phyloP scores from a whole-genome alignment of 2,113 vertebrate species.

The Sphaerodactylus townsendi region DNA sequence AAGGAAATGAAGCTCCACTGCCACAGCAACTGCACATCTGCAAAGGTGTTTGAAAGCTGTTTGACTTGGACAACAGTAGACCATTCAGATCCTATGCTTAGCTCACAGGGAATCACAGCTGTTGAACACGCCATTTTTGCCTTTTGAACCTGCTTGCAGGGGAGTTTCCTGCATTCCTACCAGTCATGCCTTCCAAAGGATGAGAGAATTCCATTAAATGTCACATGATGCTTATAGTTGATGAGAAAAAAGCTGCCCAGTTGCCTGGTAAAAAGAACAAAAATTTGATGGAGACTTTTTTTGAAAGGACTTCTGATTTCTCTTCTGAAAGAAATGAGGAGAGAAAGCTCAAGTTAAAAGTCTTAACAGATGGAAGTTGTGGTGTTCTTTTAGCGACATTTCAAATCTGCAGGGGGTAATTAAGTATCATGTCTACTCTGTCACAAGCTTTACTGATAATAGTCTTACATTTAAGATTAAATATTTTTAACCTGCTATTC shows the following conservation, averaged over 20 bases:
- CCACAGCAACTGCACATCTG: no score
- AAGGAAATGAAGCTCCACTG: no score
- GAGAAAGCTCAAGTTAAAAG: conserved; percentile 40
- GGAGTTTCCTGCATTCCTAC: no score
- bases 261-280: conserved; percentile 36
- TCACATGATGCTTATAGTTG: neutral
- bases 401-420: conserved; percentile 67
- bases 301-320: neutral
- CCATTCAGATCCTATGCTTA: no score
- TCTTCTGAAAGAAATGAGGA: conserved; percentile 43
- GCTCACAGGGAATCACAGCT: no score
- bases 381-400: conserved; percentile 50
- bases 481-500: conserved; percentile 51
- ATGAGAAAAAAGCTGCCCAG: neutral
- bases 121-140: no score
- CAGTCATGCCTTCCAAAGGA: neutral
- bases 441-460: conserved; percentile 61
- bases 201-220: neutral
- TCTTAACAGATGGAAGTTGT: conserved; percentile 55
- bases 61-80: no score
- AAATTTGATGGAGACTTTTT: conserved; percentile 35
- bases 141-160: no score
- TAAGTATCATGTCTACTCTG: conserved; percentile 58
- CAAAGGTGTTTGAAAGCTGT: no score
- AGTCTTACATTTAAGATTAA: conserved; percentile 57